Base-by-base conservation (phyloP, 2,113 vertebrate genomes). In the Desmodus rotundus region DNA sequence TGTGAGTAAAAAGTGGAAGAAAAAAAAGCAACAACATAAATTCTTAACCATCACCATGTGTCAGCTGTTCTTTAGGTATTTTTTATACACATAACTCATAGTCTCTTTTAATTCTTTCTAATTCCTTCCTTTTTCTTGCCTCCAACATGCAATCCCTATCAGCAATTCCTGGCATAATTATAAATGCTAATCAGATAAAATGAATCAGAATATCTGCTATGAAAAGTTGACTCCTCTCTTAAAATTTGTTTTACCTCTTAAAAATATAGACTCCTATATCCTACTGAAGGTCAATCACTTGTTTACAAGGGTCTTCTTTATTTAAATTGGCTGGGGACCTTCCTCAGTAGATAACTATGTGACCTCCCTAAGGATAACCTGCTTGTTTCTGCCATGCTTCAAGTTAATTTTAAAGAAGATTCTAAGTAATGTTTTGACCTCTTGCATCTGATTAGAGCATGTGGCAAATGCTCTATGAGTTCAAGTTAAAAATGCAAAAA, bases 361-460 rank as follows among this genome's bases (percentile, higher is more conserved):
- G 91, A 97, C 72, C 91, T 52, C 96, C 68, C 5, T 87, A 95
- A 97, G 91, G 24, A 87, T 96, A 97, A 94, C 45, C 45, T 0
- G 67, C 85, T 98, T 31, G 92, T 93, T 45, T 86, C 1, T 52
- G n/a, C 50, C 86, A 45, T 92, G 77, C 72, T 90, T 82, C 41
- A 95, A 96, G 17, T 88, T 96, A 73, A 97, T 91, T 94, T 89
- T 96, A 87, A 96, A 98, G 47, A 88, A 92, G 47, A 89, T 96
- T 95, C 81, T 84, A 72, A 36, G 82, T 77, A 92, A 88, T n/a
- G 0, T 28, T 96, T 96, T 84, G 0, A 87, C 52, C 14, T 91
- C 47, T 87, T 87, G 24, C 1, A 33, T n/a, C 7, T 77, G 26
- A 61, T 76, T 91, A 94, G 96, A 96, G 31, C 1, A 3, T 52